phyloP scores from a whole-genome alignment of 2,888 invertebrate genomes.

The Oegoconia quadripuncta region DNA sequence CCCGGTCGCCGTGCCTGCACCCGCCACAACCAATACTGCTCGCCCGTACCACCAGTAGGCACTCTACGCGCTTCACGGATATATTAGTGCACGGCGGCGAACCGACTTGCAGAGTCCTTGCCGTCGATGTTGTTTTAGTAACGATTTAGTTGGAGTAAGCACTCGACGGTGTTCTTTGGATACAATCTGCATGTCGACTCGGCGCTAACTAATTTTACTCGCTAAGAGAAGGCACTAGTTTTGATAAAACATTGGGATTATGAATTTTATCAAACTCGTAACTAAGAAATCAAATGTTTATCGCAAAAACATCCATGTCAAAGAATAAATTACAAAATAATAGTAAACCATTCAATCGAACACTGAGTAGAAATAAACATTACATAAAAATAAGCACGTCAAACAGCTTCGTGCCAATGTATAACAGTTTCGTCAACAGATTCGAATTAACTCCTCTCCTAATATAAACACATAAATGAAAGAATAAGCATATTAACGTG shows the following conservation, averaged over 20 bases:
- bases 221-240: neutral
- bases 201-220: neutral
- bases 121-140: neutral
- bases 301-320: conserved; percentile 38
- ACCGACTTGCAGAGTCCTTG: neutral
- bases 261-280: neutral
- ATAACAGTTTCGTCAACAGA: conserved; percentile 61
- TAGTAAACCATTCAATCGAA: conserved; percentile 70
- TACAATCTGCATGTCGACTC: conserved; percentile 5
- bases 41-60: conserved; percentile 25
- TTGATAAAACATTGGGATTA: neutral
- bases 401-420: conserved; percentile 77
- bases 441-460: conserved; percentile 59
- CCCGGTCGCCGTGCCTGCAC: conserved; percentile 73
- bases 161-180: neutral
- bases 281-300: conserved; percentile 14
- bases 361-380: conserved; percentile 67
- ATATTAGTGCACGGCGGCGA: neutral
- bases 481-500: conserved; percentile 73
- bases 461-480: conserved; percentile 76
- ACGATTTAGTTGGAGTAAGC: too few species aligned
- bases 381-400: conserved; percentile 76
- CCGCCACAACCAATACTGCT: conserved; percentile 38
- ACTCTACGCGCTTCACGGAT: conserved; percentile 15
- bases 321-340: conserved; percentile 44